Evolutionary conservation across 2,113 vertebrate genomes (phyloP).

Genomic region (Mohoua ochrocephala): DNA sequence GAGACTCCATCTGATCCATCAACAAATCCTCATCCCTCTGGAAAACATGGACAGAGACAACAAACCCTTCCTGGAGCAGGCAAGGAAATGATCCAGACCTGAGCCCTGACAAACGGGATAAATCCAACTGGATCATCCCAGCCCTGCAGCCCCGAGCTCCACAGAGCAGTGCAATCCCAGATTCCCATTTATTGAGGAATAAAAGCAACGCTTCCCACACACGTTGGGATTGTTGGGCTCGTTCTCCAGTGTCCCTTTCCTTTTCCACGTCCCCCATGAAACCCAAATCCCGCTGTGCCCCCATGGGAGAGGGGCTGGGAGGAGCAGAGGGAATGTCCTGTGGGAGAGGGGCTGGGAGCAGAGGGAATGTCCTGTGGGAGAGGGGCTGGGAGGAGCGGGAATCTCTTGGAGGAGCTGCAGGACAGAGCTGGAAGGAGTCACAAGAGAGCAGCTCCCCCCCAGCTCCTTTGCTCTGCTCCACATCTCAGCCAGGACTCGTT

Average conservation of each 20-base stretch:
- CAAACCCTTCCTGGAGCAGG: neutral
- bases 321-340: no score
- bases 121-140: neutral
- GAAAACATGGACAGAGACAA: rapidly evolving
- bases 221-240: rapidly evolving
- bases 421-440: neutral
- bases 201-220: rapidly evolving
- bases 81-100: neutral
- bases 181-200: rapidly evolving
- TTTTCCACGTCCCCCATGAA: rapidly evolving
- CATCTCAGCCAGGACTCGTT: neutral
- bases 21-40: neutral
- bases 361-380: no score
- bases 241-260: neutral
- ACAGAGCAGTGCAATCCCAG: rapidly evolving
- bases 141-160: neutral
- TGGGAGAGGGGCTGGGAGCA: no score
- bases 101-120: neutral
- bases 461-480: neutral
- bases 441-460: neutral
- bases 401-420: neutral
- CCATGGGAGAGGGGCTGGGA: no score
- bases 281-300: rapidly evolving
- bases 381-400: neutral
- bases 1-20: rapidly evolving